Base-by-base conservation (phyloP, 2,113 vertebrate species). In the Gadus chalcogrammus region DNA sequence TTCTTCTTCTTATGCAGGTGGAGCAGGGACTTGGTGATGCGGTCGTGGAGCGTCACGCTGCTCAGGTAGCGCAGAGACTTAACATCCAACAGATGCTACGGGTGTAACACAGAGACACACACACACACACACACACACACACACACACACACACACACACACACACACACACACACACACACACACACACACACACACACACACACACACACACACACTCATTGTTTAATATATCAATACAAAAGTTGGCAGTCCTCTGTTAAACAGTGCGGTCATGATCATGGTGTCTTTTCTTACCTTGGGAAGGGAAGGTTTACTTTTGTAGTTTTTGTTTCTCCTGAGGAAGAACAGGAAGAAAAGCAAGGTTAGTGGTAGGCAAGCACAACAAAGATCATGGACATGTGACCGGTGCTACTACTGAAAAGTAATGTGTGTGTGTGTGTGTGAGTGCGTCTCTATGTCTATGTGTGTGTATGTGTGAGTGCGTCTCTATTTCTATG, bases 1-100 rank as follows among this genome's bases (percentile, higher is more conserved):
- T 99, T 99, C 86, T 99, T 99, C 90, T 99, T 99, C 93, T 98
- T 99, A 79, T 99, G 95, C 79, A 98, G 92, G 83, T 98, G 97
- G 59, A 98, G 93, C 69, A 98, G 92, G 16, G 97, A 99, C 79
- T 99, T 99, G 68, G 97, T 99, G 75, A 98, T 99, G 70, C 96
- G 96, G 82, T 99, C 97, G 0, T 99, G 97, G 17, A 99, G 86
- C 0, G 96, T 99, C 88, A 99, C 89, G 65, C 94, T 95, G 1
- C 94, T 94, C 79, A 99, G 88, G 84, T 99, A 94, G 75, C 95
- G 97, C 79, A 99, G 91, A 61, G 97, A 98, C 84, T 94, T 97
- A 53, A 99, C 94, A 1, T 98, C 95, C 82, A 99, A 70, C 85
- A 99, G 87, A 76, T 98, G 93, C 97, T 99, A 15, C 31, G 31